phyloP scores from a whole-genome alignment of 1,140 invertebrate species.

The Acromyrmex echinatior region DNA sequence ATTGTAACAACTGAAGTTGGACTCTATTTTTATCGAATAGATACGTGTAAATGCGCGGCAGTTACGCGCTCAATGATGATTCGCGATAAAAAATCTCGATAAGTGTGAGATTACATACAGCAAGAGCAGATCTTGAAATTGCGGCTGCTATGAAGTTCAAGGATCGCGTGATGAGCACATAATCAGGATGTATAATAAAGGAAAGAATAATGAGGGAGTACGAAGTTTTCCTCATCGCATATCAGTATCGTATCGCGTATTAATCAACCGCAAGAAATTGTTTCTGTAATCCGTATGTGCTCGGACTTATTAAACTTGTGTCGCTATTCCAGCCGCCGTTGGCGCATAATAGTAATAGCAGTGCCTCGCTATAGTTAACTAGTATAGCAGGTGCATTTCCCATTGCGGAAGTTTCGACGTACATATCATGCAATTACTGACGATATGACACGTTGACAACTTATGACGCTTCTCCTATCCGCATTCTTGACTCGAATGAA shows the following conservation, averaged over 20 bases:
- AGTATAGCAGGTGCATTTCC: constrained; percentile 22
- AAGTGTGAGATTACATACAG: constrained; percentile 27
- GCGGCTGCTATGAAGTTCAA: constrained; percentile 25
- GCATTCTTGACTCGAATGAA: constrained; percentile 11
- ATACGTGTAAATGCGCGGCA: constrained; percentile 6
- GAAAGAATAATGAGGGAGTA: neutral
- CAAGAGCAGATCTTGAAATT: constrained; percentile 33
- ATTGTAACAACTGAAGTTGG: neutral
- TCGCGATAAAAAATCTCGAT: constrained; percentile 44
- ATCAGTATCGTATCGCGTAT: constrained; percentile 7
- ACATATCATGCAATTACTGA: constrained; percentile 24
- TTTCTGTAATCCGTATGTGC: constrained; percentile 28
- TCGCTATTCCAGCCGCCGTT: neutral
- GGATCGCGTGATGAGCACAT: constrained; percentile 32
- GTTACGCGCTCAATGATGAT: constrained; percentile 9
- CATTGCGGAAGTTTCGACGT: constrained; percentile 40
- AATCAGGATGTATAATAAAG: constrained; percentile 40
- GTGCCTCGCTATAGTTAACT: constrained; percentile 8
- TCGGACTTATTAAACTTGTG: constrained; percentile 25
- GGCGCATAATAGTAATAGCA: neutral
- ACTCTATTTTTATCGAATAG: neutral
- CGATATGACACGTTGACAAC: constrained; percentile 3
- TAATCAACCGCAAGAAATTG: constrained; percentile 30
- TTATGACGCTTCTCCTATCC: constrained; percentile 9
- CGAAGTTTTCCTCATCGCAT: constrained; percentile 15